Evolutionary conservation across 2,113 vertebrate genomes (phyloP), one percentile per base, ranked within the genome.

Genomic region (Solea solea): DNA sequence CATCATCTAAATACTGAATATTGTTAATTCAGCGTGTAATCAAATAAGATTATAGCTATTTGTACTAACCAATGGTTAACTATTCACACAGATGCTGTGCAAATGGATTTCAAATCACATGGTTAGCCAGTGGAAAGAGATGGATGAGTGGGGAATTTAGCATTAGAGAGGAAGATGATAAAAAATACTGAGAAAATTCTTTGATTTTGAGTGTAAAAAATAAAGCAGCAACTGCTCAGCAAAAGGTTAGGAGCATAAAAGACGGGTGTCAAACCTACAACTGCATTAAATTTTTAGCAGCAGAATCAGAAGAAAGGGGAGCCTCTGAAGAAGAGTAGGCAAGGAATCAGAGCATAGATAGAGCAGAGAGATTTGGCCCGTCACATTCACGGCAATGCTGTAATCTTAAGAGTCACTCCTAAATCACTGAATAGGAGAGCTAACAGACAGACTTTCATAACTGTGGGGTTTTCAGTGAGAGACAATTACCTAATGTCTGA

Each of bases 401-500:
- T 76, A 75, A 86, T 87, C 78, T 66, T 74, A 84, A 79, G 69
- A 81, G 79, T 88, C 68, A 16, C 77, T 84, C 60, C 69, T 86
- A 68, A 79, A 84, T 82, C 77, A 69, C 0, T 69, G 78, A 84
- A 82, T 58, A 72, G 67, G 71, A 65, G 57, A 59, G 62, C 48
- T 53, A 57, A 80, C 65, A 81, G 63, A 76, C 59, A 77, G 74
- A 82, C 69, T 84, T 73, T 78, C 67, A 58, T 74, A 81, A 82
- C 76, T 64, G 61, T 85, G 75, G 76, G 68, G 74, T 88, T 16
- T 69, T 75, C 67, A 66, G 72, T 1, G 12, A 69, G 74, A 90
- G 88, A 89, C 85, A 90, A 91, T 90, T 90, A 86, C 74, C 83
- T 84, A 74, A 87, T 83, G 85, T 90, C 86, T 90, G 81, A 74